Base-by-base conservation (phyloP, 92 coral and sea anemone species). In the Diadumene lineata region DNA sequence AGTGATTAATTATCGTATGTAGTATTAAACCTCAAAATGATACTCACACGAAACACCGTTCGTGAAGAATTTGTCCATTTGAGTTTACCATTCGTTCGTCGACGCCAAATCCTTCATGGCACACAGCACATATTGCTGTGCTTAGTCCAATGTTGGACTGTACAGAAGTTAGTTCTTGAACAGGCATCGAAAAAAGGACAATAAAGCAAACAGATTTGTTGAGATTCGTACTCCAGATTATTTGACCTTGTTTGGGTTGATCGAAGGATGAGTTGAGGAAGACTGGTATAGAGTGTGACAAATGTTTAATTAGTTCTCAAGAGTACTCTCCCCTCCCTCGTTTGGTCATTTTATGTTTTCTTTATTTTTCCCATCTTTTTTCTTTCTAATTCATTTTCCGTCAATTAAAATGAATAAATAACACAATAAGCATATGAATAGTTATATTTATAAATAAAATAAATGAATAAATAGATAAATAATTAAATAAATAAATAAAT, bases 41-140 rank as follows among this genome's bases (percentile, higher is more conserved):
- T 31, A 94, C 98, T 94, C 56, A 94, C 98, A 94, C 97, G 68
- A 94, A 94, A 82, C 98, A 94, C 61, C 98, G 66, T 44, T 94
- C 98, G 58, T 94, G 98, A 3, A 94, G 96, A 50, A 94, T 94
- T 84, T 94, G 98, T 4, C 98, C 98, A 84, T 94, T 94, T 31
- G 98, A 94, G 82, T 94, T 94, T 25, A 94, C 98, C 98, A 94
- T 94, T 79, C 98, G 86, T 48, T 94, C 98, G 79, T 94, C 98
- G 7, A 93, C 88, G 25, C 94, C 98, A 60, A 94, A 94, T 24
- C 96, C 97, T 56, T 94, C 98, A 27, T 94, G 96, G 50, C 98
- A 94, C 17, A 94, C 92, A 15, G 92, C 97, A 86, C 98, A 94
- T 21, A 94, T 88, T 50, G 97, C 98, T 21, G 90, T 89, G 31